Base-by-base conservation (phyloP, 2,113 vertebrate species). In the Chitala chitala region DNA sequence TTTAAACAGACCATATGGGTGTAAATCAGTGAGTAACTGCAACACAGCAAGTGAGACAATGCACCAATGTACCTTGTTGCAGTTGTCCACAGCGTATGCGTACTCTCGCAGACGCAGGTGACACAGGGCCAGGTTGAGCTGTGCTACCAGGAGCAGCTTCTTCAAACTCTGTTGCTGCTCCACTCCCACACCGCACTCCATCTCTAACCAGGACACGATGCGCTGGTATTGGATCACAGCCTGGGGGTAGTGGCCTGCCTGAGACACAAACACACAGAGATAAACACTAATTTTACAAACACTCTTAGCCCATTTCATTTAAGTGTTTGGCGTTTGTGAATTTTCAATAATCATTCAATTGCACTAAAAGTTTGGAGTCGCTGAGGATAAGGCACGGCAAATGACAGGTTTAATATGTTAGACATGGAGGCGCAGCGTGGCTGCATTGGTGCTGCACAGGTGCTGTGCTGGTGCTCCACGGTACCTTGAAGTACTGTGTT, bases 21-120 rank as follows among this genome's bases (percentile, higher is more conserved):
- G 15, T 33, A 63, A 63, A 63, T 63, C 13, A 38, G 38, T n/a
- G n/a, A n/a, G n/a, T n/a, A n/a, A n/a, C n/a, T n/a, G n/a, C n/a
- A n/a, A n/a, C n/a, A n/a, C n/a, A n/a, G n/a, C n/a, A n/a, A n/a
- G n/a, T n/a, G n/a, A n/a, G n/a, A n/a, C n/a, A n/a, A n/a, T n/a
- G n/a, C n/a, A n/a, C n/a, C n/a, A n/a, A n/a, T n/a, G n/a, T 83
- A 98, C 96, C 94, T 95, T 96, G 80, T 98, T 94, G 20, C 96
- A 99, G 88, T 92, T 95, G 31, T 98, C 94, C 0, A 98, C 91
- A 0, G 85, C 93, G 78, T 93, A 94, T 77, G 88, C 33, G 26
- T 92, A 95, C 1, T 99, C 96, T 0, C 91, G 81, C 3, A 96
- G 81, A 65, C 94, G 92, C 84, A 99, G 88, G 86, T 92, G 94